Evolutionary conservation across 2,888 invertebrate species (phyloP).

Genomic region (Diadegma fenestrale): DNA sequence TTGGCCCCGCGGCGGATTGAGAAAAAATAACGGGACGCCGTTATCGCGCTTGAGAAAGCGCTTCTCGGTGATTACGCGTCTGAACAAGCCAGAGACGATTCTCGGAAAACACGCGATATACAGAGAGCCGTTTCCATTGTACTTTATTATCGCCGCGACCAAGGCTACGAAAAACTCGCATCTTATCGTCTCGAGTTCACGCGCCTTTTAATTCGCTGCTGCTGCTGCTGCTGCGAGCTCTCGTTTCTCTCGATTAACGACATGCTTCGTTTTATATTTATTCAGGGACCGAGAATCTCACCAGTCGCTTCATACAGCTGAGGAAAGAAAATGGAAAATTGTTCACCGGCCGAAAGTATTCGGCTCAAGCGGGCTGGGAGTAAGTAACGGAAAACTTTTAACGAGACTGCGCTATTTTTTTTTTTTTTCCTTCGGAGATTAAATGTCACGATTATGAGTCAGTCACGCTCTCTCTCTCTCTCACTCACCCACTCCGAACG

Average conservation of each 20-base stretch:
- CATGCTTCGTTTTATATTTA: constrained; percentile 24
- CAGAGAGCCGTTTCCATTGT: not conserved
- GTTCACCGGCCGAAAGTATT: constrained; percentile 80
- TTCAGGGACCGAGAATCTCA: constrained; percentile 80
- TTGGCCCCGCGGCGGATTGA: not conserved
- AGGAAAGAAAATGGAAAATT: constrained; percentile 80
- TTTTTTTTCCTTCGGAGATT: constrained; percentile 19
- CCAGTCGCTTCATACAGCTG: constrained; percentile 79
- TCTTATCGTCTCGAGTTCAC: constrained; percentile 3
- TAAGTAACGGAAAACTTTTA: constrained; percentile 66
- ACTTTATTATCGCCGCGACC: constrained; percentile 32
- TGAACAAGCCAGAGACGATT: constrained; percentile 20
- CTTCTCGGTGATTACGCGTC: constrained; percentile 24
- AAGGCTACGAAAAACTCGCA: constrained; percentile 4
- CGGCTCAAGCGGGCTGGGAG: constrained; percentile 78
- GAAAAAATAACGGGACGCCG: constrained; percentile 3
- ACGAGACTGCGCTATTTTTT: constrained; percentile 1
- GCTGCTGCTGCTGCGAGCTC: not conserved
- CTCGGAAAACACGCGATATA: constrained; percentile 9
- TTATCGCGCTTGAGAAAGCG: constrained; percentile 46
- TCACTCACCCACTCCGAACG: constrained; percentile 13
- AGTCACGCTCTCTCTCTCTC: constrained; percentile 28
- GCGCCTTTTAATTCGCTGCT: not conserved
- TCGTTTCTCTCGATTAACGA: not conserved
- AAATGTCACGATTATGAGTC: constrained; percentile 33